Percentiles rank a stretch among this genome's conserved stretches.
phyloP scores from a whole-genome alignment of 1,140 invertebrate species.

The Drosophila chauvacae region DNA sequence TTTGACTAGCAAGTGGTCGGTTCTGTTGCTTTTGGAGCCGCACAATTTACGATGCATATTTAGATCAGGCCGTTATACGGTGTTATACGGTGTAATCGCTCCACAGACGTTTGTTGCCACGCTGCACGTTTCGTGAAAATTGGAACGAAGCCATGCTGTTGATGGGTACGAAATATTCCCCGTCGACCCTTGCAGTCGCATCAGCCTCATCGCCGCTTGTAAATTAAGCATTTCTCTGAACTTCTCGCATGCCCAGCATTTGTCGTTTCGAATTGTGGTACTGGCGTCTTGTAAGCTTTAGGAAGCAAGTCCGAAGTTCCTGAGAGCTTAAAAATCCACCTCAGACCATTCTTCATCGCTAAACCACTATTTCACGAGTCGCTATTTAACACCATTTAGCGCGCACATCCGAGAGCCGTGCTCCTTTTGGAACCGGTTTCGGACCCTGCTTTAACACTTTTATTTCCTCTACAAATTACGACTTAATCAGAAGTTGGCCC shows the following conservation, averaged over 20 bases:
- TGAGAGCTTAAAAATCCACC: not conserved
- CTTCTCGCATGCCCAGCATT: conserved; percentile 1
- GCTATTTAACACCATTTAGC: conserved; percentile 39
- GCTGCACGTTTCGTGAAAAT: conserved; percentile 69
- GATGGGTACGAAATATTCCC: conserved; percentile 24
- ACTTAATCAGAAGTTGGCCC: conserved; percentile 80
- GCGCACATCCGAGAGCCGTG: conserved; percentile 1
- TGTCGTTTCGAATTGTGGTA: not conserved
- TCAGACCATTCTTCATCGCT: not conserved
- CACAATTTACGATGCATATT: conserved; percentile 51
- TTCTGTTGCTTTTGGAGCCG: conserved; percentile 19
- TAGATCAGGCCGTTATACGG: conserved; percentile 61
- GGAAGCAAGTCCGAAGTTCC: not conserved
- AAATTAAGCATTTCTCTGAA: conserved; percentile 6
- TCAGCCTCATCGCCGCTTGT: not conserved
- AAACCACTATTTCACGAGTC: not conserved
- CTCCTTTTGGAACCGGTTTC: conserved; percentile 17
- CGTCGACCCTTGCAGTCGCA: not conserved
- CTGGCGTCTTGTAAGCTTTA: not conserved
- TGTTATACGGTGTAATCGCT: conserved; percentile 66
- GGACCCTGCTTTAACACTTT: conserved; percentile 43
- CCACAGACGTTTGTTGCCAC: conserved; percentile 46
- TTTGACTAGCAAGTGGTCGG: conserved; percentile 20
- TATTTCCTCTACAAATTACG: conserved; percentile 70
- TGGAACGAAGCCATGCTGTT: conserved; percentile 50